Conservation (phyloP, 2,888 invertebrate species). For the Zaprionus lineosus region DNA sequence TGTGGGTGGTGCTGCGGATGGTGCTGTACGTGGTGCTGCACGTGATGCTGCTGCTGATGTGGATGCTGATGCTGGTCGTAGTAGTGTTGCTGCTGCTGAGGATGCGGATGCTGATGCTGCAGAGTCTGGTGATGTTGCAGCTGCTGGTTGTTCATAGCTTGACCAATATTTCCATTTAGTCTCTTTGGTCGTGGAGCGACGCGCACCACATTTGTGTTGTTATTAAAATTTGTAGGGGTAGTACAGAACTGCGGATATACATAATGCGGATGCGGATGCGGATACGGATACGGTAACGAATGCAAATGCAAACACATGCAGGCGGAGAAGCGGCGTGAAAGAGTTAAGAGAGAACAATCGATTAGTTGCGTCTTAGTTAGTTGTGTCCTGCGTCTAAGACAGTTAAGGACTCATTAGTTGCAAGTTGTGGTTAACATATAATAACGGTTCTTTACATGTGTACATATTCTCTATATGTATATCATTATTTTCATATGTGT, state of each 20-base stretch:
- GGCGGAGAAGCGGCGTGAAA: slow-evolving; percentile 19
- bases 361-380: slow-evolving; percentile 54
- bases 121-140: slow-evolving; percentile 82
- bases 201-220: slow-evolving; percentile 85
- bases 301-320: slow-evolving; percentile 31
- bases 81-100: slow-evolving; percentile 66
- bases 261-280: slow-evolving; percentile 18
- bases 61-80: slow-evolving; percentile 75
- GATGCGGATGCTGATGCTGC: slow-evolving; percentile 79
- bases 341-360: slow-evolving; percentile 30
- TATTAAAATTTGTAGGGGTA: slow-evolving; percentile 85
- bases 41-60: slow-evolving; percentile 78
- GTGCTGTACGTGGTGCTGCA: slow-evolving; percentile 62
- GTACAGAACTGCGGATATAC: slow-evolving; percentile 78
- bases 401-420: slow-evolving; percentile 13
- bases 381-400: slow-evolving; percentile 15
- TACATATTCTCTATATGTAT: too few species aligned
- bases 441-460: background rate
- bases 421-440: slow-evolving; percentile 30
- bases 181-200: slow-evolving; percentile 83
- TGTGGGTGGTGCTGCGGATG: slow-evolving; percentile 80
- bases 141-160: slow-evolving; percentile 80
- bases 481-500: too few species aligned
- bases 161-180: slow-evolving; percentile 81
- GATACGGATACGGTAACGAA: slow-evolving; percentile 3